These are phyloP conservation scores for Eulimnadia texana DNA, from an alignment of 1,140 invertebrate species.

Conservation along the genomic window DNA sequence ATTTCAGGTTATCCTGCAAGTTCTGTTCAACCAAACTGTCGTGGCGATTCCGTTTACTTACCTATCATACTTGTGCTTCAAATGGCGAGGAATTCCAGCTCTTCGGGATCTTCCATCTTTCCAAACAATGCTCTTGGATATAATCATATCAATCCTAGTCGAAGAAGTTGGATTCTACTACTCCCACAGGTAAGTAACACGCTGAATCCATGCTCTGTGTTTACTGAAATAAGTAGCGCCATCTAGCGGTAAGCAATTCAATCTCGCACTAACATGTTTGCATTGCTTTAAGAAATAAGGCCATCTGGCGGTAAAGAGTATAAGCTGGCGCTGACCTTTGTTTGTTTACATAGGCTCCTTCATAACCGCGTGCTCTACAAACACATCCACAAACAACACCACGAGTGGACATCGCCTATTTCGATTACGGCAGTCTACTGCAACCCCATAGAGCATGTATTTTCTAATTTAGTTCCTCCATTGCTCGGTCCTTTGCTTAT, in stretches of 20 bases:
- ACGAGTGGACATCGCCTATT: conserved; percentile 69
- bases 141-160: conserved; percentile 57
- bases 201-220: not conserved
- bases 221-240: not conserved
- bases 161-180: conserved; percentile 81
- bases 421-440: conserved; percentile 71
- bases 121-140: conserved; percentile 62
- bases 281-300: too few species aligned
- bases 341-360: conserved; percentile 40
- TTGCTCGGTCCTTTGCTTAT: conserved; percentile 63
- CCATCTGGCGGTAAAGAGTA: too few species aligned
- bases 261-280: not conserved
- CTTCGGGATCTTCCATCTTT: conserved; percentile 61
- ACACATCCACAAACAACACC: conserved; percentile 71
- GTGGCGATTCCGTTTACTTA: conserved; percentile 50
- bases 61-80: conserved; percentile 46
- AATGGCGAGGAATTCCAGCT: conserved; percentile 47
- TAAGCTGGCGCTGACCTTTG: not conserved
- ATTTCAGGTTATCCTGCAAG: conserved; percentile 46
- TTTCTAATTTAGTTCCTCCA: conserved; percentile 66
- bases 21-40: conserved; percentile 62
- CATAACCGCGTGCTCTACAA: conserved; percentile 63
- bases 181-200: conserved; percentile 48
- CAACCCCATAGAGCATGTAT: conserved; percentile 71
- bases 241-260: not conserved